These are phyloP conservation scores for Promerops cafer DNA, from an alignment of 2,113 vertebrate species.

Conservation along the genomic window DNA sequence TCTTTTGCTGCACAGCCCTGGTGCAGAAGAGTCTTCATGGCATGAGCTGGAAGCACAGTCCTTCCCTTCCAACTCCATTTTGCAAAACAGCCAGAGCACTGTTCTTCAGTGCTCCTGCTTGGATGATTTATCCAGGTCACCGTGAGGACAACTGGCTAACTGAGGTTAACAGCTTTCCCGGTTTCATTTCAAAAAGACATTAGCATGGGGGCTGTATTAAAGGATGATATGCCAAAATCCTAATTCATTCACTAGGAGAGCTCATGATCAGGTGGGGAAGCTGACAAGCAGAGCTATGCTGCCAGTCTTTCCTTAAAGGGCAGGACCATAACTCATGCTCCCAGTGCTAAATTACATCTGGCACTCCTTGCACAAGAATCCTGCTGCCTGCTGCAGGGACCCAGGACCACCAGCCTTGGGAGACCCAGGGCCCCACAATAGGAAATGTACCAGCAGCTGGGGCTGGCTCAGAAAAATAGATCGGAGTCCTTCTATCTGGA, in stretches of 20 bases:
- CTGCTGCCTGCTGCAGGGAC: not conserved
- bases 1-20: not conserved
- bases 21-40: not conserved
- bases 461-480: not conserved
- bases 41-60: not conserved
- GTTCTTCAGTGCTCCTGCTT: not conserved
- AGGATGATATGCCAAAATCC: conserved; percentile 64
- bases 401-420: not conserved
- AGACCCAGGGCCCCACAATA: not conserved
- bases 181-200: conserved; percentile 74
- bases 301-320: conserved; percentile 62
- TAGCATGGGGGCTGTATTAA: conserved; percentile 71
- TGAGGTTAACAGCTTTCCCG: conserved; percentile 73
- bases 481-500: not conserved
- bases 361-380: conserved; percentile 24
- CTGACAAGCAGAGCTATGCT: conserved; percentile 63
- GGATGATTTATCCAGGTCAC: conserved; percentile 73
- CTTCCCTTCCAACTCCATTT: not conserved
- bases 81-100: conserved; percentile 8
- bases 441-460: not conserved
- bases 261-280: conserved; percentile 47
- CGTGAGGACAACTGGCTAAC: conserved; percentile 68
- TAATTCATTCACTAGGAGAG: conserved; percentile 69
- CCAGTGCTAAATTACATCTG: conserved; percentile 58
- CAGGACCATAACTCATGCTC: conserved; percentile 59